Conservation (phyloP, 2,113 vertebrate species). For the Phyllostomus discolor region DNA sequence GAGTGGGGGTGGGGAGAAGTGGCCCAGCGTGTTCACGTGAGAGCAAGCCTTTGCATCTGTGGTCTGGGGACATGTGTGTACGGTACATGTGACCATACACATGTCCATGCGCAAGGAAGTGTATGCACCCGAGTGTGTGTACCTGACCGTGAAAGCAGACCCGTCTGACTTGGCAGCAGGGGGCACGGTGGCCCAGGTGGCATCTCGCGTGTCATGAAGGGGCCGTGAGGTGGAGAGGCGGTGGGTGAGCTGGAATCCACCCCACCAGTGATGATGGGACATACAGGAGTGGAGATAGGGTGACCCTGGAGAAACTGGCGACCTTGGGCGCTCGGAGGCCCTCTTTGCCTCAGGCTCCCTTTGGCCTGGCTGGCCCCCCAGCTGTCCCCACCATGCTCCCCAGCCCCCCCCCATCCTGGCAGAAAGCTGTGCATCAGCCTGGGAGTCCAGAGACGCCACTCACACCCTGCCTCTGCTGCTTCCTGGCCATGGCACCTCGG, state of each 20-base stretch:
- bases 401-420: background rate
- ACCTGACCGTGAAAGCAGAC: background rate
- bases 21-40: background rate
- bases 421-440: background rate
- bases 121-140: background rate
- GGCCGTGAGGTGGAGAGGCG: background rate
- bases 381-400: background rate
- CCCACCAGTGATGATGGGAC: background rate
- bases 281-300: background rate
- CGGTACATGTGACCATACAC: background rate
- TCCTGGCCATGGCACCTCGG: background rate
- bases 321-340: background rate
- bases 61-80: fast-evolving
- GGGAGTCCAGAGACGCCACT: background rate
- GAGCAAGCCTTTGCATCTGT: background rate
- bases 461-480: background rate
- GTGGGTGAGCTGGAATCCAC: background rate
- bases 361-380: background rate
- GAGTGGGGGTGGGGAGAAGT: background rate
- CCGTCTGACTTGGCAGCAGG: background rate
- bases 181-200: background rate
- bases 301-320: background rate
- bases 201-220: background rate
- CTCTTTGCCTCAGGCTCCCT: background rate
- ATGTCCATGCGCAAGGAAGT: background rate